A percentile compares a stretch with the other conserved stretches of the same genome.
Conservation (phyloP, 2,113 vertebrate genomes). For the Harpagus bidentatus region DNA sequence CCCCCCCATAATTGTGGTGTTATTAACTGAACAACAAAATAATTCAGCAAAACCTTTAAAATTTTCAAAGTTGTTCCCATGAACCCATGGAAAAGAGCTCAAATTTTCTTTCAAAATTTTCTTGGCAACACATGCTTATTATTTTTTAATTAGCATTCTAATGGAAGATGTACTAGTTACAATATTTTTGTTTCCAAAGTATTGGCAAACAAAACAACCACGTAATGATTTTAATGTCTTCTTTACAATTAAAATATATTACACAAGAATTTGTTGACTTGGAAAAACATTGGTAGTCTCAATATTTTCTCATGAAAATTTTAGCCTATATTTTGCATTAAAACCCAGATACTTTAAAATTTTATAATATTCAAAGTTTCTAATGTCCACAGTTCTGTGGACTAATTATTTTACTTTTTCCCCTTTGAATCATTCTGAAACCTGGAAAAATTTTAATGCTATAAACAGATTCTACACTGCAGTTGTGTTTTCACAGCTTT, state of each 20-base stretch:
- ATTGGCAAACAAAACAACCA: neutral
- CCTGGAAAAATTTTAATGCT: neutral
- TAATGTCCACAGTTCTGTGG: neutral
- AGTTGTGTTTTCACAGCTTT: neutral
- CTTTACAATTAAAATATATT: neutral
- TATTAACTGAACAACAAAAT: neutral
- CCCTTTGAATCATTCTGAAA: neutral
- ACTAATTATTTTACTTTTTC: neutral
- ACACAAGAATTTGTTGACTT: neutral
- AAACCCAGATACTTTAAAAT: neutral
- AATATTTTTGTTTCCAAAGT: neutral
- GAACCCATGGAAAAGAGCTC: neutral
- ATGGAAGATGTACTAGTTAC: neutral
- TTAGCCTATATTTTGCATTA: neutral
- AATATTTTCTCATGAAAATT: neutral
- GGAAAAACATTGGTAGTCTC: neutral
- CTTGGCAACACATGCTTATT: neutral
- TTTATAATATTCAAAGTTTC: neutral
- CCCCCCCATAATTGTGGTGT: neutral
- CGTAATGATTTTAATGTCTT: neutral
- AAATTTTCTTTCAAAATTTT: neutral
- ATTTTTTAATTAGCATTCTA: conserved; percentile 5
- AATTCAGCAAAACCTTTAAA: neutral
- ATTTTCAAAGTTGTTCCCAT: neutral
- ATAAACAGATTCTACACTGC: neutral